These are phyloP conservation scores for Epinephelus moara DNA, from an alignment of 2,113 vertebrate genomes.

Conservation along the genomic window DNA sequence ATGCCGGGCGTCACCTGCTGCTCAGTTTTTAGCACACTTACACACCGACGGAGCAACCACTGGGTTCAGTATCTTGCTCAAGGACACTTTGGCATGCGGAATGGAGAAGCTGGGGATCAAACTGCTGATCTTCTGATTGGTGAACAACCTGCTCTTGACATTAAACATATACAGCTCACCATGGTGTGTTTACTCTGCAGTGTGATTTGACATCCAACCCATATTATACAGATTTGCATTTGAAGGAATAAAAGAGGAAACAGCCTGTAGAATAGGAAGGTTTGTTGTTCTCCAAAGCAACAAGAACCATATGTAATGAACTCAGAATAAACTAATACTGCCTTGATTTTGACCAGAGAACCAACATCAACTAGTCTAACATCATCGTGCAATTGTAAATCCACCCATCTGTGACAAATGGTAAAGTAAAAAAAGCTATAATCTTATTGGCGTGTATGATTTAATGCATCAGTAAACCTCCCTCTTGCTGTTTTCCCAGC, in stretches of 20 bases:
- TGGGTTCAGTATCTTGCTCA: too few species aligned
- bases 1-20: too few species aligned
- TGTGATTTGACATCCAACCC: not conserved
- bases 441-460: constrained; percentile 55
- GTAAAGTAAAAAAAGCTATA: constrained; percentile 16
- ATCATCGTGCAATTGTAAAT: constrained; percentile 33
- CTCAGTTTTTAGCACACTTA: too few species aligned
- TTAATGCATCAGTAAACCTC: constrained; percentile 48
- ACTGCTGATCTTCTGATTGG: too few species aligned
- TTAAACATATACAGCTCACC: too few species aligned
- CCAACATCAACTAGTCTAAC: constrained; percentile 18
- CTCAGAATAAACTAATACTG: not conserved
- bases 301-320: not conserved
- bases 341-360: constrained; percentile 21
- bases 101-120: too few species aligned
- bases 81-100: too few species aligned
- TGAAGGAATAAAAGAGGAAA: not conserved
- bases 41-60: too few species aligned
- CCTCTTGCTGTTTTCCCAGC: constrained; percentile 15
- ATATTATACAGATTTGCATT: not conserved
- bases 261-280: not conserved
- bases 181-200: not conserved
- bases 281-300: not conserved
- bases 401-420: constrained; percentile 48
- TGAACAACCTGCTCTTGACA: too few species aligned